Evolutionary conservation across 2,888 invertebrate genomes (phyloP).

Genomic region (Leptinotarsa haldemani): DNA sequence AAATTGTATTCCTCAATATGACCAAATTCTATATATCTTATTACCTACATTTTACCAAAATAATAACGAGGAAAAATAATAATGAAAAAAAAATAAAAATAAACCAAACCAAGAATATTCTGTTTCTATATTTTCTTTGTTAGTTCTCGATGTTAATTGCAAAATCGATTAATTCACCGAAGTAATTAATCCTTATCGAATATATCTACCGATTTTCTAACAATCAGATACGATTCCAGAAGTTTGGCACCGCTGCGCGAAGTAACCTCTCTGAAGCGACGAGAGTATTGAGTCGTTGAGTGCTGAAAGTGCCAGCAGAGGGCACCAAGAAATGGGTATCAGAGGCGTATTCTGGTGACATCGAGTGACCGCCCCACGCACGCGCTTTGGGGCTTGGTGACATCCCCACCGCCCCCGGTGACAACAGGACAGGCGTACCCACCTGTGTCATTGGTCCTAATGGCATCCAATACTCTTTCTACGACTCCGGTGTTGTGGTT

Average conservation of each 20-base stretch:
- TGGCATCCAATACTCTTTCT: slow-evolving; percentile 62
- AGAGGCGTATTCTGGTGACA: slow-evolving; percentile 65
- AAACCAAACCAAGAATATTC: no score
- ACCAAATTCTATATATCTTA: no score
- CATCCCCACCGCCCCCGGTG: slow-evolving; percentile 63
- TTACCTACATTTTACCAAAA: no score
- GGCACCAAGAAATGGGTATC: slow-evolving; percentile 61
- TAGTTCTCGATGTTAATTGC: no score
- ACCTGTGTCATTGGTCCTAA: slow-evolving; percentile 64
- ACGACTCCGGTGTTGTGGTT: slow-evolving; percentile 30
- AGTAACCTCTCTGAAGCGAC: slow-evolving; percentile 29
- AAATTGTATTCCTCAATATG: no score
- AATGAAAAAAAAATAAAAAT: no score
- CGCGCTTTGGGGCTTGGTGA: slow-evolving; percentile 60
- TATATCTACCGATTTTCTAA: neutral
- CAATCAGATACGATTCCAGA: neutral
- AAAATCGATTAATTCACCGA: no score
- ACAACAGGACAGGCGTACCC: slow-evolving; percentile 65
- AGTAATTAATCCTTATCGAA: neutral
- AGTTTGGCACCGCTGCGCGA: slow-evolving; percentile 31
- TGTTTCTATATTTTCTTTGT: no score
- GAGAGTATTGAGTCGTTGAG: slow-evolving; percentile 43
- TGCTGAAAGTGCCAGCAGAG: slow-evolving; percentile 57
- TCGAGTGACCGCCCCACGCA: slow-evolving; percentile 63
- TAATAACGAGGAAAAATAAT: no score